Evolutionary conservation across 2,797 vertebrate species (phyloP).

Genomic region (Scomberomorus guttatus): DNA sequence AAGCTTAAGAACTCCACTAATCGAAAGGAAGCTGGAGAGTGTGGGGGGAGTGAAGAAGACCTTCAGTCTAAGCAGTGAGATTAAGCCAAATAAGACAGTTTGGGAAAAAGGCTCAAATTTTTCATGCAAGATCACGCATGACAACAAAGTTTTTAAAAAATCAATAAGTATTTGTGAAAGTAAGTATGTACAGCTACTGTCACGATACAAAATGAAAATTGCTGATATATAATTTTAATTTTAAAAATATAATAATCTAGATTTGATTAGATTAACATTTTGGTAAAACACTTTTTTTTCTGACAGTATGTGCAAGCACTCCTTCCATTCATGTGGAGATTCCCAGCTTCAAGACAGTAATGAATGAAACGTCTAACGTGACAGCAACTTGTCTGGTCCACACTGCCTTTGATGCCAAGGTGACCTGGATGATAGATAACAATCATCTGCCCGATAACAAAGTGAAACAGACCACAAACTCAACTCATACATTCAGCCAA

Average conservation of each 20-base stretch:
- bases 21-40: not conserved
- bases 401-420: slow-evolving; percentile 20
- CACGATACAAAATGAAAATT: not conserved
- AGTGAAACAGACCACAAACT: fast-evolving
- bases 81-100: slow-evolving; percentile 28
- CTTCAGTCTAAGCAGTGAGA: slow-evolving; percentile 63
- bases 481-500: slow-evolving; percentile 26
- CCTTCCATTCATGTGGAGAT: slow-evolving; percentile 67
- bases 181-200: slow-evolving; percentile 52
- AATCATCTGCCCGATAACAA: fast-evolving
- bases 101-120: slow-evolving; percentile 48
- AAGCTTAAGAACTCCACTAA: fast-evolving
- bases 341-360: slow-evolving; percentile 59
- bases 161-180: slow-evolving; percentile 68
- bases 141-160: fast-evolving
- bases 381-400: slow-evolving; percentile 65
- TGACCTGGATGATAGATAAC: slow-evolving; percentile 64
- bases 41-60: fast-evolving
- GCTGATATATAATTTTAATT: fast-evolving
- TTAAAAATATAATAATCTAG: not conserved
- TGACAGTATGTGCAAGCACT: slow-evolving; percentile 18
- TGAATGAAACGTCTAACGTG: not conserved
- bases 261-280: not conserved
- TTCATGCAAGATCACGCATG: slow-evolving; percentile 56
- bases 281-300: not conserved